Conservation (phyloP, 2,113 vertebrate genomes). For the Asarcornis scutulata region DNA sequence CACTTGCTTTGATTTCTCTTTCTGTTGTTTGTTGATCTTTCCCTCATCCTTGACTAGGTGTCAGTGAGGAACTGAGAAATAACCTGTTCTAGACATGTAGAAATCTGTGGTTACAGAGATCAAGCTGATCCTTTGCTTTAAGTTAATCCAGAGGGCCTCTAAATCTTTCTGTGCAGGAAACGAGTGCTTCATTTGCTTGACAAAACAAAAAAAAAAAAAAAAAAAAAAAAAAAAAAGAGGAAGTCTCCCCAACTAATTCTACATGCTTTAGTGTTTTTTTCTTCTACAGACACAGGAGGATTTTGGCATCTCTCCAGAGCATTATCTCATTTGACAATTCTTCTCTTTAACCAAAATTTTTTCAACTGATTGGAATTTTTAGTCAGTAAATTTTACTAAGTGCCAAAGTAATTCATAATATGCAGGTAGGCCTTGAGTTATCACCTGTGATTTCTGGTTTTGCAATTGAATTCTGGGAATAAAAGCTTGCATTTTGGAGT, state of each 20-base stretch:
- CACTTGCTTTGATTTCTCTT: constrained; percentile 1
- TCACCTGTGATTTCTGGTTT: not conserved
- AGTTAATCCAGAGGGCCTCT: constrained; percentile 18
- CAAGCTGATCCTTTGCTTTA: constrained; percentile 52
- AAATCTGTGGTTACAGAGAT: constrained; percentile 43
- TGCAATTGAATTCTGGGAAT: not conserved
- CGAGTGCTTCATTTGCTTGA: not conserved
- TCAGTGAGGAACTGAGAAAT: constrained; percentile 49
- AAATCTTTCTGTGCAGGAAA: constrained; percentile 29
- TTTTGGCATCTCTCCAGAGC: not conserved
- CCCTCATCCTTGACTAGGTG: constrained; percentile 29
- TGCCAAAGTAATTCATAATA: not conserved
- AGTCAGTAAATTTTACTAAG: not conserved
- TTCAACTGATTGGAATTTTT: not conserved
- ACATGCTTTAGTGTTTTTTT: not conserved
- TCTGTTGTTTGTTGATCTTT: constrained; percentile 30
- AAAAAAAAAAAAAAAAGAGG: too few relatives aligned
- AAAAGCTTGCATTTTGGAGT: not conserved
- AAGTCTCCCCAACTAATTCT: not conserved
- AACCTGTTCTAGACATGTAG: constrained; percentile 6
- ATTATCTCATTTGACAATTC: not conserved
- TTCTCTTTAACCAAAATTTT: not conserved
- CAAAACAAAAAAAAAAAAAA: not conserved
- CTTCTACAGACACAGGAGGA: not conserved
- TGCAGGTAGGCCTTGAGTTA: not conserved